Evolutionary conservation across 2,797 vertebrate genomes (phyloP), one percentile per base, ranked within the genome.

Genomic region (Borostomias antarcticus): DNA sequence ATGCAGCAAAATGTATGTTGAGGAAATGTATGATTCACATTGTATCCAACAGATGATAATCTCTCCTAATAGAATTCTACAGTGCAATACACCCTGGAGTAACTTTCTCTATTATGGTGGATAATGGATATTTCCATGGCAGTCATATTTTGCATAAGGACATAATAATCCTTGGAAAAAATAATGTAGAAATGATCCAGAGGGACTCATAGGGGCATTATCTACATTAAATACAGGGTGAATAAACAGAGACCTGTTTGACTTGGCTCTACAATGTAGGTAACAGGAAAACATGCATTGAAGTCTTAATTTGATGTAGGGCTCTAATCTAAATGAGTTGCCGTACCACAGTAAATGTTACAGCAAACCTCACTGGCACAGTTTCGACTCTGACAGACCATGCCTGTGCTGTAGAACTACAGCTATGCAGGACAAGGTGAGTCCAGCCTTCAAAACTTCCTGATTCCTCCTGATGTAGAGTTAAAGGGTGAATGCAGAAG

Each of bases 381-480:
- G 69, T 81, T 84, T 85, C 57, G 67, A 73, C 73, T 80, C 71
- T 72, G 81, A 75, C 78, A 73, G 64, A 63, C 71, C 72, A n/a
- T 76, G 51, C 32, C 68, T 32, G 57, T 59, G 64, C 73, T 50
- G 71, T 70, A 67, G 67, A 70, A 83, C 74, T 78, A 65, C 64
- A 81, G 76, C 70, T 77, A 89, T 87, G 65, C 83, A 86, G 86
- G 87, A 84, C 89, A 91, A 91, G 90, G 88, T 89, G 88, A 91
- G 77, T 69, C 72, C 82, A 88, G 87, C 84, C 89, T 91, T 91
- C 83, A 86, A 81, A 90, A 89, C 85, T 86, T 53, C 86, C 64
- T 64, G 69, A 82, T 88, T 85, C 82, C 76, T 66, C 77, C 82
- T 59, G 75, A 81, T 82, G 74, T 76, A 62, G 21, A 79, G 74